Evolutionary conservation across 2,888 invertebrate genomes (phyloP), one percentile per base, ranked within the genome.

Genomic region (Bellardia pandia): DNA sequence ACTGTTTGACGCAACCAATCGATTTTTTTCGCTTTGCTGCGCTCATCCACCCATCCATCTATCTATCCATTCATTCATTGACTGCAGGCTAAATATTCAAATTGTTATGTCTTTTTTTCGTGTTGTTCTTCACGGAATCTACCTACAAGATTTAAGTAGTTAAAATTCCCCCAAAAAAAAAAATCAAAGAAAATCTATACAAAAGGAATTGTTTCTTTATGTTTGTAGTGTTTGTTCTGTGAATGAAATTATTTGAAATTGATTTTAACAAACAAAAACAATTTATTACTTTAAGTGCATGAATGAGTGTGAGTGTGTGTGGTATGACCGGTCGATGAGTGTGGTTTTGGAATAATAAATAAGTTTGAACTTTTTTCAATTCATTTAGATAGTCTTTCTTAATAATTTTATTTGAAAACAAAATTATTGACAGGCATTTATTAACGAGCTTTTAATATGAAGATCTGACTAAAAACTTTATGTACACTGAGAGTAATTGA

Each of bases 1-100:
- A 88, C 89, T 88, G 89, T 89, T 88, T 88, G 83, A 89, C 88
- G 86, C 88, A 85, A 68, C 76, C 69, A 88, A 85, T 88, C 74
- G 81, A 82, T 74, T 79, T 79, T 79, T 69, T 33, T 84, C 42
- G 75, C 68, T 69, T 69, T 33, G 6, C 40, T 16, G 6, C 37
- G n/a, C n/a, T n/a, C 42, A 66, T 71, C 48, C 30, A 40, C 60
- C 37, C 69, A n/a, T 51, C 40, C 62, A 75, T 60, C 40, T 60
- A 48, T 58, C 62, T 16, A 69, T 45, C 6, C 45, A 71, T 23
- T 51, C 42, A 37, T 14, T 62, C 42, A 69, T 64, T 80, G 76
- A 58, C 85, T 75, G 45, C 23, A 76, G 76, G 85, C 75, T 80
- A 80, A 60, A 42, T 62, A 76, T 72, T 71, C 45, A 76, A 80